Evolutionary conservation across 2,888 invertebrate genomes (phyloP), one percentile per base, ranked within the genome.

Genomic region (Orchesella flavescens): DNA sequence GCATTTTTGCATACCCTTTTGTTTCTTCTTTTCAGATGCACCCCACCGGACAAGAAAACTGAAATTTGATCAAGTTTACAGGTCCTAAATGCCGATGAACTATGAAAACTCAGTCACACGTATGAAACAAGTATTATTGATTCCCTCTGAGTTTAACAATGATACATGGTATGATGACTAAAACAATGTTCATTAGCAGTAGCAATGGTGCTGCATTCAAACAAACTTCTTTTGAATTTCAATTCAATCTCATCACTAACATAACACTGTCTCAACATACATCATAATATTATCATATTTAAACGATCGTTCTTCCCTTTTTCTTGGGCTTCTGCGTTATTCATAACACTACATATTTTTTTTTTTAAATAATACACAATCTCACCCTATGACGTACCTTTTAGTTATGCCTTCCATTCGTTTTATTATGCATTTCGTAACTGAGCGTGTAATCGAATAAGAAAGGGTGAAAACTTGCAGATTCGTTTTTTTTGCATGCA

Each of bases 211-310:
- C 34, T 34, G 34, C 34, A 34, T 7, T 21, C 21, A 57, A 61
- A 57, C 57, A n/a, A 61, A 24, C 55, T 46, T 46, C 46, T 55
- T n/a, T n/a, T n/a, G n/a, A n/a, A n/a, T n/a, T n/a, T n/a, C n/a
- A n/a, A n/a, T n/a, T n/a, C 55, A 10, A n/a, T 55, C 55, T 55
- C 55, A 55, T 55, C 55, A 55, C 17, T 17, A 55, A n/a, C 17
- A n/a, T 55, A 13, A 55, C 13, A 4, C 12, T 61, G 61, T 24
- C 23, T 9, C 61, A 61, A 57, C 57, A 61, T 61, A 21, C 23
- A 21, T 61, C 61, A 61, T 61, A 61, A 61, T 61, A 61, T 61
- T 61, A 61, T 61, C 61, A 61, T 61, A 61, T 23, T 13, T 61
- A 23, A 61, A 24, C 61, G 23, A 61, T 61, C 23, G 24, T 61